Percentiles rank a stretch among this genome's conserved stretches.
Evolutionary conservation across 2,113 vertebrate genomes (phyloP).

Genomic region (Hydrolagus affinis): DNA sequence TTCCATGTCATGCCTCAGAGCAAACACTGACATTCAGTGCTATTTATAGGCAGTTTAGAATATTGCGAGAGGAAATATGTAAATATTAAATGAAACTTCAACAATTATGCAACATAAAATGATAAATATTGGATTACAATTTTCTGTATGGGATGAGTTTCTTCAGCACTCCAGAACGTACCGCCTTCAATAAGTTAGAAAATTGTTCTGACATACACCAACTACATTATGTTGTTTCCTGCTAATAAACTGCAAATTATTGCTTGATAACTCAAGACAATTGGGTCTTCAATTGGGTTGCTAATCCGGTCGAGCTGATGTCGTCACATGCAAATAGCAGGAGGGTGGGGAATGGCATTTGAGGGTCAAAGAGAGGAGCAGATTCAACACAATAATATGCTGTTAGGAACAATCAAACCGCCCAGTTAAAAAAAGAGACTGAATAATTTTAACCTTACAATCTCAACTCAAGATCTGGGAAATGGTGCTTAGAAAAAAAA

Average conservation of each 20-base stretch:
- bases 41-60: not conserved
- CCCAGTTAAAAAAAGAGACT: not conserved
- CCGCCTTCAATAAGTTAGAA: not conserved
- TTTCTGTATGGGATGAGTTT: not conserved
- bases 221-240: not conserved
- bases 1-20: not conserved
- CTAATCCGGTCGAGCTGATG: not conserved
- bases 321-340: not conserved
- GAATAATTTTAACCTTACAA: not conserved
- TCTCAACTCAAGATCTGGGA: not conserved
- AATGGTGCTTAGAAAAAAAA: not conserved
- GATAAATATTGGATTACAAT: slow-evolving; percentile 12
- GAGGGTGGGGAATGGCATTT: not conserved
- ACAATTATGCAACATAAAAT: not conserved
- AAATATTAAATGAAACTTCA: not conserved
- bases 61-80: not conserved
- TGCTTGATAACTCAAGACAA: not conserved
- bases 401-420: too few species aligned
- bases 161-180: too few species aligned
- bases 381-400: too few species aligned
- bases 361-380: not conserved
- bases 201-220: not conserved
- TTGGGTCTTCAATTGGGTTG: not conserved
- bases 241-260: not conserved
- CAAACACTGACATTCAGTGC: not conserved